Percentiles rank a stretch among this genome's conserved stretches.
These are phyloP conservation scores for Diplolepis rosae DNA, from an alignment of 2,888 invertebrate species.

Conservation along the genomic window DNA sequence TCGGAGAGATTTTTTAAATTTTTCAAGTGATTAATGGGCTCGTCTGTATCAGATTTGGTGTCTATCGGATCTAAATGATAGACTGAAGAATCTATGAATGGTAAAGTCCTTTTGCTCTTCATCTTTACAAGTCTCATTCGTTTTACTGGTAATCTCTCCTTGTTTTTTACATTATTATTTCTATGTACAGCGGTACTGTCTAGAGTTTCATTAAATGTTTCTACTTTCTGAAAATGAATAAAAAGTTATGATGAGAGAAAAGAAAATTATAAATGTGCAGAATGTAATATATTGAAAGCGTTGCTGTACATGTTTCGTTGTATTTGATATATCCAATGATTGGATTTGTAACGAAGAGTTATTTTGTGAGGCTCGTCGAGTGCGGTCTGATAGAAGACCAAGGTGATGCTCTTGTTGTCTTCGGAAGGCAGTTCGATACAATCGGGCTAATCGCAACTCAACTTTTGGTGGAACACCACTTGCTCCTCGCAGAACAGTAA, in stretches of 20 bases:
- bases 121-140: conserved; percentile 42
- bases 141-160: conserved; percentile 30
- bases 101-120: conserved; percentile 37
- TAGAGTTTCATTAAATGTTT: not conserved
- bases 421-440: conserved; percentile 88
- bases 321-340: not conserved
- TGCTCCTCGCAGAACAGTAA: conserved; percentile 82
- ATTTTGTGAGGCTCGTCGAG: not conserved
- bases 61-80: not conserved
- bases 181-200: not conserved
- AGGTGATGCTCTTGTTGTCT: conserved; percentile 89
- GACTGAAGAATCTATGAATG: conserved; percentile 15
- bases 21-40: not conserved
- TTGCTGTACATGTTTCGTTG: not conserved
- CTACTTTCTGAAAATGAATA: not conserved
- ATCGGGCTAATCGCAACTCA: conserved; percentile 83
- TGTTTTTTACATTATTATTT: not conserved
- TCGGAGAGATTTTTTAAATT: not conserved
- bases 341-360: not conserved
- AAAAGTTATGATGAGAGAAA: not conserved
- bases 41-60: not conserved
- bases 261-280: not conserved
- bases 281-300: not conserved
- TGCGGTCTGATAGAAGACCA: conserved; percentile 76
- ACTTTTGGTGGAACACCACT: conserved; percentile 77